Conservation (phyloP, 2,113 vertebrate genomes). For the Sorex araneus region DNA sequence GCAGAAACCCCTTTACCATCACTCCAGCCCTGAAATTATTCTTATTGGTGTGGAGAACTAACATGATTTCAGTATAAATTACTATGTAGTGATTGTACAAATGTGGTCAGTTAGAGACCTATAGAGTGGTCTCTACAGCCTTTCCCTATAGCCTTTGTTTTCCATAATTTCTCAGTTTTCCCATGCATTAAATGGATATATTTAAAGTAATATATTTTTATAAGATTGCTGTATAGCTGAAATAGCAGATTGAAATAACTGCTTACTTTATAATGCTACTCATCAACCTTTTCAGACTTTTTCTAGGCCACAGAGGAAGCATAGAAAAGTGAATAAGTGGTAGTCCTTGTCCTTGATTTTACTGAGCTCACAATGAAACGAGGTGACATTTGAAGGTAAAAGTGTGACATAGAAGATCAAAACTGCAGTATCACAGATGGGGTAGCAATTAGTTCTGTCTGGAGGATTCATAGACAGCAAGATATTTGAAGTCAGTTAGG, state of each 20-base stretch:
- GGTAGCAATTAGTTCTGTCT: conserved; percentile 31
- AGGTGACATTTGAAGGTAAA: conserved; percentile 43
- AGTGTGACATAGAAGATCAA: conserved; percentile 17
- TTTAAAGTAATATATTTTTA: background rate
- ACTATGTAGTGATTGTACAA: background rate
- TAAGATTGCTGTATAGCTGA: background rate
- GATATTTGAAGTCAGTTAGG: background rate
- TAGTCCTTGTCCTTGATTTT: background rate
- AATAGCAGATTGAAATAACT: conserved; percentile 46
- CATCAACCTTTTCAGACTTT: background rate
- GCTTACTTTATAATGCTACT: background rate
- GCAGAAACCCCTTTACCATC: background rate
- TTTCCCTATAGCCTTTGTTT: background rate
- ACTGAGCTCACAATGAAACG: background rate
- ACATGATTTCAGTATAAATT: too few species aligned
- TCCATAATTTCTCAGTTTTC: conserved; percentile 22
- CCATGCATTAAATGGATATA: background rate
- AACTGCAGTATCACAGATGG: background rate
- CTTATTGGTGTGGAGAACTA: background rate
- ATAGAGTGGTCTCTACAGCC: background rate
- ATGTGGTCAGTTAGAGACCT: background rate
- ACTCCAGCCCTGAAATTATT: conserved; percentile 24
- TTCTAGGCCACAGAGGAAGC: background rate
- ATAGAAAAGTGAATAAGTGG: background rate
- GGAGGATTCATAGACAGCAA: background rate